Evolutionary conservation across 1,140 invertebrate species (phyloP), one percentile per base, ranked within the genome.

Genomic region (Cephus cinctus): DNA sequence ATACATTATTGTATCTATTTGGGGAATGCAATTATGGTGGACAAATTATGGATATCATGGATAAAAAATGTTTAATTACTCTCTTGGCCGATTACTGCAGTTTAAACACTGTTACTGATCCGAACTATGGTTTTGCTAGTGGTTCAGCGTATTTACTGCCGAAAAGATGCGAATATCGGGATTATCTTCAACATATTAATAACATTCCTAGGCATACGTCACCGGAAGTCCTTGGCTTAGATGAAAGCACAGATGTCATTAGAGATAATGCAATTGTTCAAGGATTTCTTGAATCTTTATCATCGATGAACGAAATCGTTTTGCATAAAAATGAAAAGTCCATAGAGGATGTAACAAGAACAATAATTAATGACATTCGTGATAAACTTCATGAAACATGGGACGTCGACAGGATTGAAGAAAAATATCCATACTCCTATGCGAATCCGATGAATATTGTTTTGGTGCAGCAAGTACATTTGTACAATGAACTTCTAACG

Each of bases 21-120:
- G 84, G 84, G 11, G 83, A 88, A 59, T 89, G 87, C 58, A 87
- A 87, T 69, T 89, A 90, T 57, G 87, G 87, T 1, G 86, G 86
- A 1, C 78, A 85, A 65, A 82, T 89, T 1, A 81, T 83, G 0
- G 83, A 88, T 61, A 75, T 80, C 52, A 78, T 80, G 61, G 87
- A 89, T 67, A 67, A 81, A 12, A 70, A 80, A 31, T 80, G 80
- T 20, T 59, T 88, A 8, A 67, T 74, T 27, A 80, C 79, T 42
- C 50, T 85, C 30, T 67, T 88, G 0, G 60, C 63, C 5, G 79
- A 78, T 55, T 86, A 80, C 59, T 87, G 80, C 55, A 84, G 80
- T 49, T 4, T 18, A 11, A 56, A 71, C 8, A 54, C 78, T 14
- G 41, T 63, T 11, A 20, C 38, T 16, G 61, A 77, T 31, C 39